Evolutionary conservation across 2,113 vertebrate genomes (phyloP).

Genomic region (Anser brachyrhynchus): DNA sequence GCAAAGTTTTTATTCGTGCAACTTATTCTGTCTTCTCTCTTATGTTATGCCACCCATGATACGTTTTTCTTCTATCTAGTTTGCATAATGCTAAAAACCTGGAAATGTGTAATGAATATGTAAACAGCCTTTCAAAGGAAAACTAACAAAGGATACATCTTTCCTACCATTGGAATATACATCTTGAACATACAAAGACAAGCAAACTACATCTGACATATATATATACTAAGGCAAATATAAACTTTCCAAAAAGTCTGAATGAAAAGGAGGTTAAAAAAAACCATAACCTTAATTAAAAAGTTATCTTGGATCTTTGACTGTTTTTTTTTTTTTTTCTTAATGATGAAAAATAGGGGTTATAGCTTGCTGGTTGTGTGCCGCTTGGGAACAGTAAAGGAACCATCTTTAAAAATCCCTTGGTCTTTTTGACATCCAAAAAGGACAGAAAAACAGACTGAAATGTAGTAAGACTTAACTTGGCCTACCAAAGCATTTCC

Average conservation of each 20-base stretch:
- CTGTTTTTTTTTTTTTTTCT: neutral
- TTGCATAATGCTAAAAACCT: neutral
- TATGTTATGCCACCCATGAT: neutral
- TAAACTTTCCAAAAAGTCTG: neutral
- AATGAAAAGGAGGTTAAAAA: neutral
- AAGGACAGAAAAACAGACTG: neutral
- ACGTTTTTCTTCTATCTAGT: neutral
- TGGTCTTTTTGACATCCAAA: neutral
- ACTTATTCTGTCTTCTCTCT: neutral
- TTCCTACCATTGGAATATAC: neutral
- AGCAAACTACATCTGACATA: neutral
- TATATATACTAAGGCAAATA: neutral
- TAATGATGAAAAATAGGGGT: neutral
- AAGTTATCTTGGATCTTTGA: neutral
- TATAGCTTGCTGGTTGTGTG: neutral
- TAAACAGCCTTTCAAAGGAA: neutral
- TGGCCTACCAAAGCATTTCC: neutral
- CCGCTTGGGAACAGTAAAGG: neutral
- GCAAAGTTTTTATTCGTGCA: neutral
- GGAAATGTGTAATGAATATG: neutral
- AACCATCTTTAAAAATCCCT: neutral
- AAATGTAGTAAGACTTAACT: neutral
- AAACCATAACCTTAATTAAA: neutral
- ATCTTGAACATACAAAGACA: neutral
- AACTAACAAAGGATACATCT: neutral